phyloP scores from a whole-genome alignment of 2,797 vertebrate species.

The Enteromius unitaeniatus region DNA sequence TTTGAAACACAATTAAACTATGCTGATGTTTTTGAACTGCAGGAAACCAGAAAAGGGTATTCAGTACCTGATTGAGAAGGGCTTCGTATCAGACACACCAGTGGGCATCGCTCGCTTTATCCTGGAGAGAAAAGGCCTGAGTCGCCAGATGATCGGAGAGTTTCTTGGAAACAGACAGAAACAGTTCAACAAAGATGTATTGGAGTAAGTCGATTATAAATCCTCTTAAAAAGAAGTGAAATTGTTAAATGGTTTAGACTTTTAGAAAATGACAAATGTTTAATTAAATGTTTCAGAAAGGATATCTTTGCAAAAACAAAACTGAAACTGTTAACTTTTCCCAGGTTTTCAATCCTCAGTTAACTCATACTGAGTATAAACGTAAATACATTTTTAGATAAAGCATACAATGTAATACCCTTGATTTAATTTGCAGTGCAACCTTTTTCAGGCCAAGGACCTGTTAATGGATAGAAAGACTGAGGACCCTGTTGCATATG shows the following conservation, averaged over 20 bases:
- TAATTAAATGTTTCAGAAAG: too few relatives aligned
- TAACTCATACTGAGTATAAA: neutral
- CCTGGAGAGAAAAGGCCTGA: slow-evolving; percentile 93
- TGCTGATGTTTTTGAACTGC: slow-evolving; percentile 9
- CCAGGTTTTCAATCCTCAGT: neutral
- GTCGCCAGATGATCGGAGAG: slow-evolving; percentile 95
- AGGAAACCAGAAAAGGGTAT: slow-evolving; percentile 97
- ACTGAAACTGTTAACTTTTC: neutral
- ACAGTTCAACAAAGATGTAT: slow-evolving; percentile 94
- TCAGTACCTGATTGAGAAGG: slow-evolving; percentile 94
- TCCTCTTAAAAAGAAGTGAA: neutral
- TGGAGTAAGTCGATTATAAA: slow-evolving; percentile 81
- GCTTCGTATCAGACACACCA: slow-evolving; percentile 92
- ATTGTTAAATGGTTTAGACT: neutral
- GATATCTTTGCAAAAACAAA: neutral
- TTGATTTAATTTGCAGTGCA: neutral
- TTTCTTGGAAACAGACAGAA: slow-evolving; percentile 93
- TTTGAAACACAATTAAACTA: neutral
- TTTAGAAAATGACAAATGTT: neutral
- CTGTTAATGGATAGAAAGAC: neutral
- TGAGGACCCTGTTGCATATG: neutral
- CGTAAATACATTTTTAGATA: neutral
- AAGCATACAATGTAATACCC: neutral
- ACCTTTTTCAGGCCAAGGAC: neutral
- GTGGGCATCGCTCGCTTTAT: slow-evolving; percentile 95